phyloP scores from a whole-genome alignment of 2,797 vertebrate genomes.

The Typhlichthys eigenmanni region DNA sequence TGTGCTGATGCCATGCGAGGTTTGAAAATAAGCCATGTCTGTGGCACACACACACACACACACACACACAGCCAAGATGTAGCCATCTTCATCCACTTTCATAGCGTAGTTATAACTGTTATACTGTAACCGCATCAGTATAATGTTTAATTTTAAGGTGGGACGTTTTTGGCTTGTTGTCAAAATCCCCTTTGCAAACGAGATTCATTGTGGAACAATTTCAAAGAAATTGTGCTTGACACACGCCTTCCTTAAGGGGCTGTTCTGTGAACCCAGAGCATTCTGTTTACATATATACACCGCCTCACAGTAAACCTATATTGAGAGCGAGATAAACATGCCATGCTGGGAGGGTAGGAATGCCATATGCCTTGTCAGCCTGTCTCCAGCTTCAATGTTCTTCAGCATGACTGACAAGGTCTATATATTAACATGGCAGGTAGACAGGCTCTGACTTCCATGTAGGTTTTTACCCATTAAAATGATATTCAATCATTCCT shows the following conservation, averaged over 20 bases:
- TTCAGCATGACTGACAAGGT: constrained; percentile 72
- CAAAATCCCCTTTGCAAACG: constrained; percentile 68
- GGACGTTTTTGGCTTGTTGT: constrained; percentile 71
- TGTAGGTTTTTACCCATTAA: constrained; percentile 74
- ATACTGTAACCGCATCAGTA: constrained; percentile 44
- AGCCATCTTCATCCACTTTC: constrained; percentile 49
- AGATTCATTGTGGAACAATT: constrained; percentile 68
- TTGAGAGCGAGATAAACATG: constrained; percentile 73
- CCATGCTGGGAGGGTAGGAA: constrained; percentile 64
- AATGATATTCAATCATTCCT: constrained; percentile 77
- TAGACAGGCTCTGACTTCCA: constrained; percentile 66
- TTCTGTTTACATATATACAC: constrained; percentile 68
- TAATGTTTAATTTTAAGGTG: constrained; percentile 65
- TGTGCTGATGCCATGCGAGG: constrained; percentile 59
- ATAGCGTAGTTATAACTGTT: constrained; percentile 26
- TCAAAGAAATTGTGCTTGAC: constrained; percentile 68
- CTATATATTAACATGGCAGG: constrained; percentile 76
- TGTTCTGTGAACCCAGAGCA: constrained; percentile 66
- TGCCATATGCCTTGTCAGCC: constrained; percentile 64
- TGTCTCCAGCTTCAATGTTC: constrained; percentile 62
- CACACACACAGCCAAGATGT: constrained; percentile 26
- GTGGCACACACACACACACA: constrained; percentile 24
- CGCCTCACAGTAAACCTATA: constrained; percentile 60
- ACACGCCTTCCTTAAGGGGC: constrained; percentile 67
- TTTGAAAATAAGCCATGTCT: constrained; percentile 64